A percentile compares a stretch with the other conserved stretches of the same genome.
Conservation (phyloP, 2,113 vertebrate species). For the Saccopteryx leptura region DNA sequence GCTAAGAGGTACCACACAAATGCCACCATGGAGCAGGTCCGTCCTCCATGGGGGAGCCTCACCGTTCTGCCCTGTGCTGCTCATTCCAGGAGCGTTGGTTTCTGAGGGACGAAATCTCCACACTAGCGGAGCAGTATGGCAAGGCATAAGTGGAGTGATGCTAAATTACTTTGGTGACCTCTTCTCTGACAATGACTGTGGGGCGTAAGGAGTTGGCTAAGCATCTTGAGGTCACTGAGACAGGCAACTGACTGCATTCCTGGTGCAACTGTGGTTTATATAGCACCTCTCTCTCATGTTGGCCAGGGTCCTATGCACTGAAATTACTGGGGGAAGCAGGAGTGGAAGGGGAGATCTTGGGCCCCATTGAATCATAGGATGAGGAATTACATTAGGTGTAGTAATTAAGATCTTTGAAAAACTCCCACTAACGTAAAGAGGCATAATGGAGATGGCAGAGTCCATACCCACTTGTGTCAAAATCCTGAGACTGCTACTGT, state of each 20-base stretch:
- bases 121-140: neutral
- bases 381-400: neutral
- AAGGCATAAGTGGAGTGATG: neutral
- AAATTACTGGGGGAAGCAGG: neutral
- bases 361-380: neutral
- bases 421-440: neutral
- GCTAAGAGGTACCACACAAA: neutral
- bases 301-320: neutral
- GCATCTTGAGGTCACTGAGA: neutral
- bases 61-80: neutral
- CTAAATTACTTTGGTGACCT: neutral
- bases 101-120: neutral
- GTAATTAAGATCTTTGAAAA: neutral
- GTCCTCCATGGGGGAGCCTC: neutral
- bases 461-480: neutral
- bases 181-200: neutral
- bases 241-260: neutral
- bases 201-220: neutral
- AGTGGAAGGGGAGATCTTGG: neutral
- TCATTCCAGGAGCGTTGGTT: neutral
- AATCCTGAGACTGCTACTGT: neutral
- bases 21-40: rapidly evolving
- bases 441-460: neutral
- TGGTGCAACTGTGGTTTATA: neutral
- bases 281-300: neutral